Evolutionary conservation across 2,113 vertebrate genomes (phyloP).

Genomic region (Eulemur macaco): DNA sequence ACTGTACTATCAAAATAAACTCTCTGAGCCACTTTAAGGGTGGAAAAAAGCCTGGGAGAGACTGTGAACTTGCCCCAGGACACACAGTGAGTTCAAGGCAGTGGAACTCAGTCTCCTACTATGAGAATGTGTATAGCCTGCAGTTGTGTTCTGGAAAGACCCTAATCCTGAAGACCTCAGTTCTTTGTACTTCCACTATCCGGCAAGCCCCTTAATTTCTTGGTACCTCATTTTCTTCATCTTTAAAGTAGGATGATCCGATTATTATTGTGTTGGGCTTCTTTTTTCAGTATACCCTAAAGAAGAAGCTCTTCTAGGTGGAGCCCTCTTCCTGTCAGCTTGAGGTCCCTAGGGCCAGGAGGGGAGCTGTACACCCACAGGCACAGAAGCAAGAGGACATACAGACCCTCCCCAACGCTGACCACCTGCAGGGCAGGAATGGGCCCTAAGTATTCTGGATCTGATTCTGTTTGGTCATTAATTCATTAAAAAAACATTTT

Average conservation of each 20-base stretch:
- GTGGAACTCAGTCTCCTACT: background rate
- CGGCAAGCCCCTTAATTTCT: background rate
- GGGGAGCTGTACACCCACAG: background rate
- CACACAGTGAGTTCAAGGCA: background rate
- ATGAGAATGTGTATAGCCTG: background rate
- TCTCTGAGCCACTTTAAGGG: background rate
- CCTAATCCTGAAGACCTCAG: background rate
- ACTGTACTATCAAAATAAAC: constrained; percentile 3
- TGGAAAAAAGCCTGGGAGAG: background rate
- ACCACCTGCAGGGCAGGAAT: background rate
- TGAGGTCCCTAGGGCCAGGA: background rate
- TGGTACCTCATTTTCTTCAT: background rate
- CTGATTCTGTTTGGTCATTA: background rate
- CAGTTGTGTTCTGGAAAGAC: background rate
- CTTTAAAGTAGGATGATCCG: background rate
- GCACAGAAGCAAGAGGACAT: background rate
- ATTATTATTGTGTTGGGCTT: background rate
- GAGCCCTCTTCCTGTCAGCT: background rate
- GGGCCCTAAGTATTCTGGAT: background rate
- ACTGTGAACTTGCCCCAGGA: background rate
- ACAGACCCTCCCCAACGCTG: background rate
- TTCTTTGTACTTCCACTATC: background rate
- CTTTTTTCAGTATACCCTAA: background rate
- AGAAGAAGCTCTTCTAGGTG: background rate
- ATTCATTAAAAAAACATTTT: background rate